Conservation (phyloP, 2,888 invertebrate species). For the Rhyacophila evoluta region DNA sequence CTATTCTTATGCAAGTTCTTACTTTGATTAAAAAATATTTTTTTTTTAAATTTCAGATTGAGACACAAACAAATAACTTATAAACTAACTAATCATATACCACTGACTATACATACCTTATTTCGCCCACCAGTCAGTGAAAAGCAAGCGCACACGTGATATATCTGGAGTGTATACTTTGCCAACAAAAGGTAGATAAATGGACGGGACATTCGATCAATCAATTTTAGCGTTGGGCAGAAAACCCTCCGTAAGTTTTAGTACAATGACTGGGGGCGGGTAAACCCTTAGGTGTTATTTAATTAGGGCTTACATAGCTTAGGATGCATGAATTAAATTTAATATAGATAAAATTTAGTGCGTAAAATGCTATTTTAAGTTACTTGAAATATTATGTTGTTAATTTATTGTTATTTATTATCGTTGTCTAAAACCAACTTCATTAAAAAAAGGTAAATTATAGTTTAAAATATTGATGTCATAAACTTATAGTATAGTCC, state of each 20-base stretch:
- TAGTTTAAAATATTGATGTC: no score
- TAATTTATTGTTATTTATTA: not conserved
- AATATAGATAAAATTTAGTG: not conserved
- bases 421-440: no score
- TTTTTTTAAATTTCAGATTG: no score
- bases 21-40: no score
- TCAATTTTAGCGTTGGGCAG: constrained; percentile 41
- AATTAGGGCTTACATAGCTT: constrained; percentile 14
- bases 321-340: constrained; percentile 1
- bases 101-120: not conserved
- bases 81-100: no score
- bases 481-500: no score
- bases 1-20: no score
- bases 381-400: not conserved
- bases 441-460: no score
- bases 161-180: constrained; percentile 40
- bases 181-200: constrained; percentile 49
- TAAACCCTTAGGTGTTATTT: constrained; percentile 14
- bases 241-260: constrained; percentile 17
- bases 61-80: no score
- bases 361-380: not conserved
- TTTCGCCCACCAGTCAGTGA: not conserved
- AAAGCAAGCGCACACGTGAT: constrained; percentile 36
- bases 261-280: not conserved
- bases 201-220: constrained; percentile 52